Conservation (phyloP, 1,140 invertebrate genomes). For the Calliopsis andreniformis region DNA sequence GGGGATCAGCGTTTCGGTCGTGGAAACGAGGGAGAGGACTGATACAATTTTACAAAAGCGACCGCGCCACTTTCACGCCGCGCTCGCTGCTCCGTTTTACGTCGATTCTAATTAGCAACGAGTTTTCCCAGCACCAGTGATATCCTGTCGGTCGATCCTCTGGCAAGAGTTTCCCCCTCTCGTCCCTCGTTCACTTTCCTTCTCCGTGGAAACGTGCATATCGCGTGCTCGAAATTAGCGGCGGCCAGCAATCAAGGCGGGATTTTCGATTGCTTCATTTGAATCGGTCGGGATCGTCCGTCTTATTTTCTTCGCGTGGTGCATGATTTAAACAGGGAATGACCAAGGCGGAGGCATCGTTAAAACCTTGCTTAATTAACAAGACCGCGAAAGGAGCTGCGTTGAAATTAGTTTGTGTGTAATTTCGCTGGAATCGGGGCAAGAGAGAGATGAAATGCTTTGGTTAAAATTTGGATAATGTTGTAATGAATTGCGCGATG, state of each 20-base stretch:
- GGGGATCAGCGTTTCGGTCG: constrained; percentile 46
- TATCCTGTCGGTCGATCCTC: background rate
- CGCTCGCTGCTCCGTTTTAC: constrained; percentile 41
- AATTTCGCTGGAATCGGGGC: background rate
- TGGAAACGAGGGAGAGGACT: constrained; percentile 67
- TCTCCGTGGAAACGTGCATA: background rate
- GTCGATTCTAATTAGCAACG: constrained; percentile 71
- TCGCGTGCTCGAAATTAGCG: constrained; percentile 23
- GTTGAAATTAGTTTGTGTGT: too few relatives aligned
- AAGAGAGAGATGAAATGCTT: background rate
- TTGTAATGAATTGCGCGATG: too few relatives aligned
- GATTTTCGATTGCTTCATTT: constrained; percentile 17
- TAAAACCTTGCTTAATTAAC: background rate
- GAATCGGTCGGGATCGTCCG: background rate
- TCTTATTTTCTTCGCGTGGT: constrained; percentile 1
- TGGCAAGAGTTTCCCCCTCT: background rate
- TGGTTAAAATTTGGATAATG: too few relatives aligned
- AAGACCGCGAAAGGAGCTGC: too few relatives aligned
- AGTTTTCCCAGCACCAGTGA: constrained; percentile 51
- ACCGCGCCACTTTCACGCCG: constrained; percentile 53
- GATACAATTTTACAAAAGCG: constrained; percentile 29
- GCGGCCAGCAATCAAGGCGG: background rate
- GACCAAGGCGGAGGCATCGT: background rate
- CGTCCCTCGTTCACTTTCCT: constrained; percentile 18
- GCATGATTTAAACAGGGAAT: background rate